Percentiles rank a stretch among this genome's conserved stretches.
Evolutionary conservation across 2,797 vertebrate genomes (phyloP).

Genomic region (Pterois miles): DNA sequence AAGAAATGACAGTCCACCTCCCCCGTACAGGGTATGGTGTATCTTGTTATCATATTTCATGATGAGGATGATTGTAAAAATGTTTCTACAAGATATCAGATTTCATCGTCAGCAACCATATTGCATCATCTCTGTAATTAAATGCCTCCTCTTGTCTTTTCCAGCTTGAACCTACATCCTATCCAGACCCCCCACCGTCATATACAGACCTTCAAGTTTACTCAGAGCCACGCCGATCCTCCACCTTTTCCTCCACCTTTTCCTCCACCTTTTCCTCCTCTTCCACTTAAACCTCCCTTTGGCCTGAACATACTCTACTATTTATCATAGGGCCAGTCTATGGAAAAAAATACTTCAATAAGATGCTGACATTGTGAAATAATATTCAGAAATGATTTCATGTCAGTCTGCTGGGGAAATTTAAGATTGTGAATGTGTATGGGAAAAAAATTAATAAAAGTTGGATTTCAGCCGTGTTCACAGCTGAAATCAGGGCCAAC

Average conservation of each 20-base stretch:
- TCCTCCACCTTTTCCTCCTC: not conserved
- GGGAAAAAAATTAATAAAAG: too few relatives aligned
- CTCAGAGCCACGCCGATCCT: conserved; percentile 8
- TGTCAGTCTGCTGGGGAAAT: not conserved
- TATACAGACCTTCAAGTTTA: conserved; percentile 20
- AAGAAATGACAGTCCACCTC: conserved; percentile 26
- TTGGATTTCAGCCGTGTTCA: not conserved
- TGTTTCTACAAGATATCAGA: not conserved
- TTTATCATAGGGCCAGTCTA: not conserved
- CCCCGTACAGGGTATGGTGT: conserved; percentile 47
- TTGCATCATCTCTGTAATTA: not conserved
- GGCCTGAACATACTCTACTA: not conserved
- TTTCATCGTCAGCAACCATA: not conserved
- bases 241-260: not conserved
- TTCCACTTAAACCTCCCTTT: not conserved
- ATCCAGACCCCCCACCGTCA: conserved; percentile 14
- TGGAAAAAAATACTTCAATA: not conserved
- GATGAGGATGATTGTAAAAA: not conserved
- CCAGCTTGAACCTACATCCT: conserved; percentile 25
- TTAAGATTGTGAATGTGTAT: not conserved
- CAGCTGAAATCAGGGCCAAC: not conserved
- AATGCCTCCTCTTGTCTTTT: conserved; percentile 1
- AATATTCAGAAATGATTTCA: not conserved
- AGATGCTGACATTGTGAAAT: not conserved
- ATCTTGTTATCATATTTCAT: not conserved